Base-by-base conservation (phyloP, 2,797 vertebrate genomes). In the Schizopygopsis malacanthus region DNA sequence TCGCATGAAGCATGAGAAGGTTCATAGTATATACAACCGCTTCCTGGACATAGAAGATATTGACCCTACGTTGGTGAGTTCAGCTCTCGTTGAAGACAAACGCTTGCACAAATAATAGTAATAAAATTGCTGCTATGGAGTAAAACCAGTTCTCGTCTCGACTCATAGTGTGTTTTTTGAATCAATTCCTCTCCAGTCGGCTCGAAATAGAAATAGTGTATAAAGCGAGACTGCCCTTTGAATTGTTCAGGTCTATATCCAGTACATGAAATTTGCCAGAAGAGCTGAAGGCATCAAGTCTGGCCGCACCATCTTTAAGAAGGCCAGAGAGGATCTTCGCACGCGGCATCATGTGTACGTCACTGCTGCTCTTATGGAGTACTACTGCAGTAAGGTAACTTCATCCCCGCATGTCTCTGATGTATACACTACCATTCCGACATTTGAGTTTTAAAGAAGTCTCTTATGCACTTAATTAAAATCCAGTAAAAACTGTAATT, bases 251-350 rank as follows among this genome's bases (percentile, higher is more conserved):
- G 98, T 99, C 86, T 99, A 99, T 91, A 99, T 98, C 91, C 98
- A 99, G 83, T 99, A 99, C 89, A 99, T 99, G 98, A 99, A 99
- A 94, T 99, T 99, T 90, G 98, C 98, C 82, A 96, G 98, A 90
- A 95, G 98, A 93, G 98, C 98, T 16, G 98, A 99, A 94, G 98
- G 98, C 84, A 99, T 99, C 90, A 99, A 99, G 91, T 97, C 97
- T 1, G 98, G 98, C 81, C 96, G 98, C 85, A 95, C 96, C 93
- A 99, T 99, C 93, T 99, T 99, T 93, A 99, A 99, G 94, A 99
- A 99, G 87, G 98, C 98, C 41, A 92, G 98, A 90, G 98, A 99
- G 92, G 98, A 99, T 86, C 82, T 89, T 6, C 96, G 98, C 84
- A 99, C 98, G 0, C 97, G 98, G 56, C 98, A 99, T 89, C 98